Evolutionary conservation across 2,797 vertebrate species (phyloP).

Genomic region (Phalloptychus januarius): DNA sequence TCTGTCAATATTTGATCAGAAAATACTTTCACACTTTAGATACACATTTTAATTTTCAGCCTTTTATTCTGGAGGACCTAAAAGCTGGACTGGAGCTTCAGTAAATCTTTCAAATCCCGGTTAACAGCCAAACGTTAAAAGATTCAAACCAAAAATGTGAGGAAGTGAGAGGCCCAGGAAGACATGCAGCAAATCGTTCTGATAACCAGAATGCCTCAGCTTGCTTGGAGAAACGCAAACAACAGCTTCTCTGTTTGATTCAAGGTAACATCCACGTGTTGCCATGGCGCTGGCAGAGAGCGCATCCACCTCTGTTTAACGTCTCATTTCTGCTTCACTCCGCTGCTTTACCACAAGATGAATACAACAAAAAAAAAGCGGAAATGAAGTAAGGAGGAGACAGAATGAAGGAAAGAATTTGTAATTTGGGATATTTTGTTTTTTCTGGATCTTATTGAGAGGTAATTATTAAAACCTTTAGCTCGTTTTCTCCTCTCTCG

Average conservation of each 20-base stretch:
- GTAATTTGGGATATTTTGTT: background rate
- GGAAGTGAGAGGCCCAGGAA: background rate
- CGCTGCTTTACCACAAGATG: constrained; percentile 10
- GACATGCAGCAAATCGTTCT: background rate
- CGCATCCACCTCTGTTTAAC: constrained; percentile 33
- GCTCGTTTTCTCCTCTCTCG: no score
- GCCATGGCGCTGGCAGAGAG: constrained; percentile 73
- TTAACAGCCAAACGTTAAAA: background rate
- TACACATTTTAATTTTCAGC: background rate
- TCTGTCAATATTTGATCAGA: background rate
- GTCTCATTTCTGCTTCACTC: constrained; percentile 30
- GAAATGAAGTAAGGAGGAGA: background rate
- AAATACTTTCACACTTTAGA: background rate
- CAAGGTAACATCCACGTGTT: constrained; percentile 74
- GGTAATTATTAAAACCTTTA: no score
- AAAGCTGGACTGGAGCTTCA: background rate
- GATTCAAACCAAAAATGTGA: background rate
- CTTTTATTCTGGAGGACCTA: background rate
- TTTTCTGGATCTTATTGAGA: no score
- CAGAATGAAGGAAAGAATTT: background rate
- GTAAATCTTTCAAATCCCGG: background rate
- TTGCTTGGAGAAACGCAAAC: constrained; percentile 10
- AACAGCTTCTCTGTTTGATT: constrained; percentile 50
- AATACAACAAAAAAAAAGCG: background rate
- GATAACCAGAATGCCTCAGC: background rate